Conservation (phyloP, 2,113 vertebrate genomes). For the Ursus arctos region DNA sequence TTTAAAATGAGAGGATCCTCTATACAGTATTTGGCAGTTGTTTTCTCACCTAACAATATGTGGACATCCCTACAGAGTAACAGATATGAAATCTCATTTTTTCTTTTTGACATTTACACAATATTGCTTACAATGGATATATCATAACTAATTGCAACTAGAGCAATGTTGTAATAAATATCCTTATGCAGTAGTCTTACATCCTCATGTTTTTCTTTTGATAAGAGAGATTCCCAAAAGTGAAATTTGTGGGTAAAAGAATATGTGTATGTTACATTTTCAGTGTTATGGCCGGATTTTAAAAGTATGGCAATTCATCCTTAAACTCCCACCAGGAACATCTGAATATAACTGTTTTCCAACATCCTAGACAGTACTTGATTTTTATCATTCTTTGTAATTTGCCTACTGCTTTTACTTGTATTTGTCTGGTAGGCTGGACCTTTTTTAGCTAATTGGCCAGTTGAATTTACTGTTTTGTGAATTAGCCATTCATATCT, state of each 20-base stretch:
- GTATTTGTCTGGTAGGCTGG: not conserved
- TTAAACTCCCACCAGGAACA: not conserved
- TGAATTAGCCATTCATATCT: not conserved
- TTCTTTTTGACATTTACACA: constrained; percentile 24
- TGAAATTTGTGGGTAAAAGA: not conserved
- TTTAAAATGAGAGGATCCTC: not conserved
- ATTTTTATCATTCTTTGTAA: not conserved
- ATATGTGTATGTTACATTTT: not conserved
- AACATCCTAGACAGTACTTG: not conserved
- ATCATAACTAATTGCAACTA: not conserved
- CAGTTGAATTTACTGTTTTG: not conserved
- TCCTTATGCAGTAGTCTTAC: not conserved
- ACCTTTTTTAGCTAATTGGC: not conserved
- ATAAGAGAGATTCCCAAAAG: not conserved
- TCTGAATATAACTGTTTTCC: not conserved
- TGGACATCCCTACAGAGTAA: not conserved
- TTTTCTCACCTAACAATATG: constrained; percentile 25
- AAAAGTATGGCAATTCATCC: not conserved
- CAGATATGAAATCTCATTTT: constrained; percentile 24
- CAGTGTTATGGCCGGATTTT: not conserved
- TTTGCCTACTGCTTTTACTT: constrained; percentile 11
- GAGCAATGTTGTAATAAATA: not conserved
- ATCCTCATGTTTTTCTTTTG: not conserved
- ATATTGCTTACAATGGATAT: not conserved
- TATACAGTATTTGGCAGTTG: not conserved